Percentiles rank a stretch among this genome's conserved stretches.
Conservation (phyloP, 2,888 invertebrate species). For the Tigriopus californicus region DNA sequence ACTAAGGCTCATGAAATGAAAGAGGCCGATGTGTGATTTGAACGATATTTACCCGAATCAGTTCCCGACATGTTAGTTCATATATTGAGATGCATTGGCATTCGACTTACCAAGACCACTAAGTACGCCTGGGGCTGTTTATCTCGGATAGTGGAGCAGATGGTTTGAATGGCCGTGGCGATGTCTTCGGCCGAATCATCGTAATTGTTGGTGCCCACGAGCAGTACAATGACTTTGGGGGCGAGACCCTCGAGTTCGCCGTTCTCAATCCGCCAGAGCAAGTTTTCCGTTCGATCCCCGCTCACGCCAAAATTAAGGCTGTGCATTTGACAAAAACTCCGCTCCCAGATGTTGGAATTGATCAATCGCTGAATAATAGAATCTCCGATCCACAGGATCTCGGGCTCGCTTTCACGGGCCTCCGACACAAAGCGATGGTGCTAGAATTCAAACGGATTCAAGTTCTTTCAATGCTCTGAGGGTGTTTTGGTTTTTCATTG, state of each 20-base stretch:
- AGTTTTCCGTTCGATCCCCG: constrained; percentile 67
- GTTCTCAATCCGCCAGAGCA: constrained; percentile 71
- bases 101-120: constrained; percentile 41
- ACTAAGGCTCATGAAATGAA: no score
- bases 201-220: constrained; percentile 75
- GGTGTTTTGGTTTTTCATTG: no score
- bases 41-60: no score
- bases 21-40: no score
- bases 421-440: constrained; percentile 67
- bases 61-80: no score
- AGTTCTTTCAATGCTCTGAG: no score
- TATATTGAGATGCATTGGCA: no score
- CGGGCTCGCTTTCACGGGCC: constrained; percentile 72
- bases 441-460: constrained; percentile 29
- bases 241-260: constrained; percentile 72
- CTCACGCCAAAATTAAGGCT: constrained; percentile 78
- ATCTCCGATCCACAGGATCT: constrained; percentile 78
- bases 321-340: constrained; percentile 75
- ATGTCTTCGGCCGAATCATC: constrained; percentile 58
- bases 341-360: constrained; percentile 69
- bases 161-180: constrained; percentile 56
- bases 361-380: constrained; percentile 62
- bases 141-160: constrained; percentile 49
- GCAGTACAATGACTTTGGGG: constrained; percentile 69
- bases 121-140: constrained; percentile 62